Evolutionary conservation across 2,113 vertebrate genomes (phyloP).

Genomic region (Sander lucioperca): DNA sequence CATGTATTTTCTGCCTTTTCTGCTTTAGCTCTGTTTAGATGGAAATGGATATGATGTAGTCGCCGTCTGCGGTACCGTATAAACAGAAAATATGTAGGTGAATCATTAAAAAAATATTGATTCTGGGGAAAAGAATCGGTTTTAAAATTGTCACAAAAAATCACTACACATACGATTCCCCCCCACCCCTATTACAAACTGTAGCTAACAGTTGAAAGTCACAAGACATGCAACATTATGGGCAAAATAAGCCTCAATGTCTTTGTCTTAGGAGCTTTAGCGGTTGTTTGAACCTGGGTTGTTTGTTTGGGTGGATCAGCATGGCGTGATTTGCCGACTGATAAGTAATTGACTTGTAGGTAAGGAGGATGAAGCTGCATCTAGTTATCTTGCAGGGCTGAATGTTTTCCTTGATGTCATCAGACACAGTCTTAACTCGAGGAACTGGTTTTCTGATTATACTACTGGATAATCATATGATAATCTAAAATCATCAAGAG

Average conservation of each 20-base stretch:
- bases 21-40: too few relatives aligned
- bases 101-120: too few relatives aligned
- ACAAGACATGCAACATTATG: conserved; percentile 19
- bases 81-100: too few relatives aligned
- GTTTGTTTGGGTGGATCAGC: conserved; percentile 27
- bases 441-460: conserved; percentile 17
- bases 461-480: conserved; percentile 21
- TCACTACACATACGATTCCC: too few relatives aligned
- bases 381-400: conserved; percentile 16
- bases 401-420: conserved; percentile 33
- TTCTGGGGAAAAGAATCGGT: too few relatives aligned
- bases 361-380: conserved; percentile 17
- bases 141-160: too few relatives aligned
- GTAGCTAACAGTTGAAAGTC: conserved; percentile 14
- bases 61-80: too few relatives aligned
- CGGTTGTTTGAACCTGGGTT: conserved; percentile 13
- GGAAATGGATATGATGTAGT: too few relatives aligned
- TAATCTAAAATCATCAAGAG: conserved; percentile 35
- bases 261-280: conserved; percentile 7
- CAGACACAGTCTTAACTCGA: conserved; percentile 12
- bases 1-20: too few relatives aligned
- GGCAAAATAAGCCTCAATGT: neutral
- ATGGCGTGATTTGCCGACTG: conserved; percentile 5
- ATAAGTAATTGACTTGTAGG: conserved; percentile 39
- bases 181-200: neutral